Base-by-base conservation (phyloP, 2,888 invertebrate genomes). In the Abscondita cerata region DNA sequence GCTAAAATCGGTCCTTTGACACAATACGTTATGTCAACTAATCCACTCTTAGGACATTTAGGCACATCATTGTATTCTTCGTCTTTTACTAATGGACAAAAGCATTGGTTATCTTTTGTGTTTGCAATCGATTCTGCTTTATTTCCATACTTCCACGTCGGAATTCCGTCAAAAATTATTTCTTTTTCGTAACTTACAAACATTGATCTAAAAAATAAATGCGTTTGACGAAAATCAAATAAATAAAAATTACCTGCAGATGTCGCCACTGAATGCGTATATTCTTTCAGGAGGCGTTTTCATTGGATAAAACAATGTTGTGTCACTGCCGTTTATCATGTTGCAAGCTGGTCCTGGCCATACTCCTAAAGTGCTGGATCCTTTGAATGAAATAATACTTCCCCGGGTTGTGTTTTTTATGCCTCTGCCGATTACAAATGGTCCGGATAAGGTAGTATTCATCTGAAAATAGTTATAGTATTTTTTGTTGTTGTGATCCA, bases 1-100 rank as follows among this genome's bases (percentile, higher is more conserved):
- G 85, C 81, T 34, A 87, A 81, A 16, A 87, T 83, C 0, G 89
- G 88, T 0, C 84, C 86, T 5, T 85, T 85, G 73, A 86, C 81
- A 50, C 85, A 86, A 1, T 82, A 79, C 62, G 76, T 76, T 15
- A 86, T 74, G 73, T 86, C 84, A 20, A 85, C 68, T 0, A 86
- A 66, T 0, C 87, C 87, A 78, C 82, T 82, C 1, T 83, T 70
- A 0, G 84, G 77, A 69, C 87, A 87, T 0, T 82, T 81, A 76
- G 71, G 80, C 78, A 68, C 75, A 78, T 16, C 77, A 72, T 72
- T 83, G 78, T 82, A 84, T 81, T 67, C 83, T 80, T 65, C 84
- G 82, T 67, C 66, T 54, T 78, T 81, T 72, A 71, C 81, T 78
- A 75, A 76, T 55, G 76, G 81, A 70, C 87, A 87, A 68, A 81